Base-by-base conservation (phyloP, 2,113 vertebrate genomes). In the Indicator maculatus region DNA sequence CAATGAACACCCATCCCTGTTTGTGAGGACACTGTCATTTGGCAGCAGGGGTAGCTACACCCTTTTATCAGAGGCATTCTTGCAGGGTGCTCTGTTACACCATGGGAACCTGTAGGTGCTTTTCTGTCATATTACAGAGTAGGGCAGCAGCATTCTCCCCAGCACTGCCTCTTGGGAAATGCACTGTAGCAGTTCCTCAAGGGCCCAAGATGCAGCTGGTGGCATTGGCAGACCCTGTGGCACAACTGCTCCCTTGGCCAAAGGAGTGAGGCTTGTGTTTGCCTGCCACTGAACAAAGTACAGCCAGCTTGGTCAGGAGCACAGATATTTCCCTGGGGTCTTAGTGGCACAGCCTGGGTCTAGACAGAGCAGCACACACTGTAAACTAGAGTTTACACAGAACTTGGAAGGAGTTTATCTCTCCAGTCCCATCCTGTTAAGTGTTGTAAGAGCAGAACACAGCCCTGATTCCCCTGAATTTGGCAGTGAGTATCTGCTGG, bases 251-350 rank as follows among this genome's bases (percentile, higher is more conserved):
- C 20, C 26, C 53, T 64, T 1, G 2, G 47, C 30, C 38, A 7
- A 50, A 65, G 50, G 18, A 64, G 38, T 4, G 50, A 53, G 60
- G 27, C 23, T 80, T 0, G 0, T 64, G 71, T 91, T 84, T 93
- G 81, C 65, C 33, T 52, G 71, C 45, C 1, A 3, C 70, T 56
- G 87, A 58, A 17, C 76, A 58, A 77, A 78, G 61, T 66, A 39
- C 64, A 59, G 24, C 31, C 39, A 53, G n/a, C 31, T 64, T 2
- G 0, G 3, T 13, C 0, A 0, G 77, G 60, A 94, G n/a, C 36
- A 12, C 33, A 45, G 41, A 4, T 0, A 0, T 38, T 72, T 31
- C 61, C n/a, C 2, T 1, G 6, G 47, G 55, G 47, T 63, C 36
- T 50, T 24, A 23, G 60, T 60, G 63, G 20, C 75, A 17, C 64